These are phyloP conservation scores for Anoplius nigerrimus DNA, from an alignment of 2,888 invertebrate species.

Conservation along the genomic window DNA sequence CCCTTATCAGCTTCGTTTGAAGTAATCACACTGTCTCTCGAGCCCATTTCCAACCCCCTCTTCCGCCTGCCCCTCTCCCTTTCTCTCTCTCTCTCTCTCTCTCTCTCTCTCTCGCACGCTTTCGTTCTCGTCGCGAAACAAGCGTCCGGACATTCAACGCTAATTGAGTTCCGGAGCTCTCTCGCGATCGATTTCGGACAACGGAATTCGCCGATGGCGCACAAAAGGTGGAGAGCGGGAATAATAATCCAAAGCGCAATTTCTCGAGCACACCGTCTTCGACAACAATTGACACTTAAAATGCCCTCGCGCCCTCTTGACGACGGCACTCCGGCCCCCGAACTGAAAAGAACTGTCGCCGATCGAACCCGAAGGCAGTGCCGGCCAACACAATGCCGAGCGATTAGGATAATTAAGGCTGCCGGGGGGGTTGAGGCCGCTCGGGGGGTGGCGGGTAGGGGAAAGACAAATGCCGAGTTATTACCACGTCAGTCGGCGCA, in stretches of 20 bases:
- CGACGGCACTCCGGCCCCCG: too few relatives aligned
- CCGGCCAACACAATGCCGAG: not conserved
- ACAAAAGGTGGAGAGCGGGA: not conserved
- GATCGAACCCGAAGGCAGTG: not conserved
- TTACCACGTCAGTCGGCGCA: slow-evolving; percentile 1
- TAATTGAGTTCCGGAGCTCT: slow-evolving; percentile 14
- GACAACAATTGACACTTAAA: not conserved
- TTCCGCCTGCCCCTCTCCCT: not conserved
- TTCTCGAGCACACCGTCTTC: not conserved
- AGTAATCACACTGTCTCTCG: not conserved
- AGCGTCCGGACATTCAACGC: slow-evolving; percentile 12
- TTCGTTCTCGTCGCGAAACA: not conserved
- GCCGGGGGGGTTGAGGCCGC: too few relatives aligned
- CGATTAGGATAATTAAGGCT: slow-evolving; percentile 3
- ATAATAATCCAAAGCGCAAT: slow-evolving; percentile 1
- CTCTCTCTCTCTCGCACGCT: too few relatives aligned
- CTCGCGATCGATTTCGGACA: not conserved
- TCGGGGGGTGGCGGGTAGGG: too few relatives aligned
- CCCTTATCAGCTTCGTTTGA: not conserved
- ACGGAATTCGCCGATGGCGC: not conserved
- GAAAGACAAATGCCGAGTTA: slow-evolving; percentile 1
- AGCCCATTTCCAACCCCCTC: not conserved
- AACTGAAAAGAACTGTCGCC: not conserved
- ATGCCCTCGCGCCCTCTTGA: too few relatives aligned
- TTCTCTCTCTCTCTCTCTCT: not conserved